Evolutionary conservation across 1,140 invertebrate genomes (phyloP), one percentile per base, ranked within the genome.

Genomic region (Physella acuta): DNA sequence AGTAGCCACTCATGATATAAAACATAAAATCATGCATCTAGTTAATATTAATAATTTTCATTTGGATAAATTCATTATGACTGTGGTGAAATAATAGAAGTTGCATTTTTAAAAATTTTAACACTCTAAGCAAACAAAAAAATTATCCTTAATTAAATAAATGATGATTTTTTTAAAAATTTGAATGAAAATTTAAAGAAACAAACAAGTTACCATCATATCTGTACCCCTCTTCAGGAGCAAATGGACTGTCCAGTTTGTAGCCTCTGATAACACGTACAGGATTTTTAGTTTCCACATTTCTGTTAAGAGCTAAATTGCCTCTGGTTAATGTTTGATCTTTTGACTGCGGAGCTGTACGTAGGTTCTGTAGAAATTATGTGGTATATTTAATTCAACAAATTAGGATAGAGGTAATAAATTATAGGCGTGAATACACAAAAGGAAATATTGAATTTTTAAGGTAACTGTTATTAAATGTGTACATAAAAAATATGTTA

Each of bases 331-430:
- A 67, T 17, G 73, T 74, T 69, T 86, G 85, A 61, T 86, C 82
- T 71, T 83, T 85, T 4, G 82, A 81, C 73, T 86, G 85, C 3
- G 85, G 81, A 20, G 85, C 85, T 71, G 83, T 85, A 33, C 85
- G 76, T 11, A 85, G 72, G 72, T 86, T 86, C 81, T 83, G n/a
- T n/a, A n/a, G n/a, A n/a, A n/a, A n/a, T n/a, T n/a, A n/a, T n/a
- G n/a, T n/a, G n/a, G n/a, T n/a, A n/a, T n/a, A n/a, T n/a, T n/a
- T n/a, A n/a, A n/a, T n/a, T n/a, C n/a, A n/a, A n/a, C n/a, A n/a
- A n/a, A n/a, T n/a, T n/a, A n/a, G n/a, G n/a, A n/a, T n/a, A n/a
- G n/a, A n/a, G n/a, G n/a, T n/a, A n/a, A n/a, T n/a, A n/a, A n/a
- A n/a, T n/a, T n/a, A n/a, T n/a, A n/a, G n/a, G n/a, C n/a, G n/a